Conservation (phyloP, 2,888 invertebrate species). For the Geophilus truncorum region DNA sequence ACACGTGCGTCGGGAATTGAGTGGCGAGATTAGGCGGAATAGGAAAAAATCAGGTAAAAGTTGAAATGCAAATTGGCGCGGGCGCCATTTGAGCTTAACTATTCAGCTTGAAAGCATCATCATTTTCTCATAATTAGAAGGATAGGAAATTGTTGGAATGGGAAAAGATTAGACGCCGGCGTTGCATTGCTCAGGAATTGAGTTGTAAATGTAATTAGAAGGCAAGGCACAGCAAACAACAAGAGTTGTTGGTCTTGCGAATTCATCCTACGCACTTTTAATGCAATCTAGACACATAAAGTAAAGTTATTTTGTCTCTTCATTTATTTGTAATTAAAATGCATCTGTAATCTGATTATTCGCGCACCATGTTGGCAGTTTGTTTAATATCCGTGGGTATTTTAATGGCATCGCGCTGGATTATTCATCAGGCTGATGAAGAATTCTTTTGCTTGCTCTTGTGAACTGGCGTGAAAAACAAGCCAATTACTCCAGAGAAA, state of each 20-base stretch:
- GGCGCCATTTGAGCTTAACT: neutral
- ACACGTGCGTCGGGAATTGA: neutral
- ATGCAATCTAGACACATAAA: constrained; percentile 33
- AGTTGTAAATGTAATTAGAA: constrained; percentile 29
- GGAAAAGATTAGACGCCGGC: neutral
- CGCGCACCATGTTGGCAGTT: constrained; percentile 28
- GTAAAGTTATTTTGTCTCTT: constrained; percentile 31
- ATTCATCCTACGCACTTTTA: constrained; percentile 2
- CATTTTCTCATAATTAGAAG: neutral
- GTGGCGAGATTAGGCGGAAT: neutral
- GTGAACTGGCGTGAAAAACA: constrained; percentile 28
- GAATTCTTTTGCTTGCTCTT: neutral
- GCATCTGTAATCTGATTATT: constrained; percentile 33
- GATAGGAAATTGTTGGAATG: neutral
- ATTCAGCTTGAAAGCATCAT: neutral
- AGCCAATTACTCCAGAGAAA: constrained; percentile 29
- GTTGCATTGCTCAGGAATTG: constrained; percentile 6
- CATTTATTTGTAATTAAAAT: constrained; percentile 35
- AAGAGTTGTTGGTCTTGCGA: neutral
- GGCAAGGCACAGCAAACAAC: neutral
- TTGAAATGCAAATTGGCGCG: neutral
- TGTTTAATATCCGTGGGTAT: constrained; percentile 34
- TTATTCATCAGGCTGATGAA: constrained; percentile 35
- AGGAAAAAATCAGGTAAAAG: neutral
- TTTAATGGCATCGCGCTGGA: constrained; percentile 33